Percentiles rank a stretch among this genome's conserved stretches.
phyloP scores from a whole-genome alignment of 2,797 vertebrate genomes.

The Micromesistius poutassou region DNA sequence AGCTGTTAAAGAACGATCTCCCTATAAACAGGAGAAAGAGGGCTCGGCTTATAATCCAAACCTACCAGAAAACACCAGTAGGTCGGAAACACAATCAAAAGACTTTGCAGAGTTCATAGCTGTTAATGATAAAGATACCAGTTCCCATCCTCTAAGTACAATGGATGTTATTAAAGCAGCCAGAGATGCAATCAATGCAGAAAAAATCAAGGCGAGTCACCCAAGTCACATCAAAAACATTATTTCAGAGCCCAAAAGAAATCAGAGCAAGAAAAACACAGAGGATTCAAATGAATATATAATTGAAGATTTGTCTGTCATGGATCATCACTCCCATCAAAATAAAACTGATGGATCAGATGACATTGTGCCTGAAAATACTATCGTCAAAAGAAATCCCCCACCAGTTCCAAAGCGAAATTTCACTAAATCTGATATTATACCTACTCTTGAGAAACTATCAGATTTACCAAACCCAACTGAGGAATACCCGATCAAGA shows the following conservation, averaged over 20 bases:
- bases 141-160: conserved; percentile 44
- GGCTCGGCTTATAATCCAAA: conserved; percentile 33
- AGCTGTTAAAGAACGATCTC: conserved; percentile 28
- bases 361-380: conserved; percentile 12
- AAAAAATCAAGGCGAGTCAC: conserved; percentile 58
- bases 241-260: conserved; percentile 25
- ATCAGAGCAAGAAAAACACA: conserved; percentile 33
- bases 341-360: conserved; percentile 23
- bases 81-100: conserved; percentile 32
- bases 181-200: conserved; percentile 59
- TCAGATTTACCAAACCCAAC: conserved; percentile 1
- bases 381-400: conserved; percentile 47
- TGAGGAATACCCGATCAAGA: conserved; percentile 27
- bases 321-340: conserved; percentile 17
- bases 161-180: conserved; percentile 63
- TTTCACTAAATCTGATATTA: conserved; percentile 52
- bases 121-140: conserved; percentile 38
- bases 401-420: conserved; percentile 61
- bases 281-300: conserved; percentile 31
- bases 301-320: neutral
- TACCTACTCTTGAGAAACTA: conserved; percentile 42
- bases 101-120: conserved; percentile 13
- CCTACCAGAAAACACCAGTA: conserved; percentile 41
- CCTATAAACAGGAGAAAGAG: conserved; percentile 28
- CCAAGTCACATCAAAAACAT: conserved; percentile 38